Base-by-base conservation (phyloP, 2,113 vertebrate genomes). In the Ictalurus furcatus region DNA sequence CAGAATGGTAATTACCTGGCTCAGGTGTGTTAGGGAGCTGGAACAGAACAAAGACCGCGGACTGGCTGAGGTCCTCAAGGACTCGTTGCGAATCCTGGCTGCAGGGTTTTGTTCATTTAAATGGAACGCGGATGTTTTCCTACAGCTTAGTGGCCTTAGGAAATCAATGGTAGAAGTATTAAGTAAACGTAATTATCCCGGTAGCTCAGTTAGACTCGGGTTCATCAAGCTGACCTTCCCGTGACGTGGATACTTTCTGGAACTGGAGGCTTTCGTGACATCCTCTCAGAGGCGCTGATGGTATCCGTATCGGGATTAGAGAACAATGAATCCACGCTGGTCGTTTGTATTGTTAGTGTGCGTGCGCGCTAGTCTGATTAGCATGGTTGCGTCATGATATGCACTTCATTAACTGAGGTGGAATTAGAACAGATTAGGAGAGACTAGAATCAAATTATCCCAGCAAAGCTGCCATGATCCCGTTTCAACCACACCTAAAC, bases 351-450 rank as follows among this genome's bases (percentile, higher is more conserved):
- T 40, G 82, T 83, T 28, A 58, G 83, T 58, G 54, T 19, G 58
- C 58, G 34, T 34, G 71, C 23, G 21, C 61, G 71, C 34, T 40
- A 83, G 21, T 40, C 58, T 63, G 81, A 83, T 71, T 58, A 28
- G 74, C 54, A 59, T 76, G 63, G 48, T 74, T 85, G 56, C 44
- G 12, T 87, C 58, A 84, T 9, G 34, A 59, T 67, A 56, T 9
- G 14, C n/a, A 81, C 65, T 85, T 88, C 44, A 84, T 91, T 89
- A 85, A 61, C 87, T 9, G 37, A 85, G 56, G 76, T 61, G 54
- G 86, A 88, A 80, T 88, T 88, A 88, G 63, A 84, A 79, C n/a
- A 58, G 61, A 91, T 91, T 61, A 86, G 52, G 44, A 59, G 56
- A 84, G 87, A 90, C 44, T 84, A 69, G 30, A 83, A 79, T 34